Percentiles rank a stretch among this genome's conserved stretches.
Conservation (phyloP, 2,888 invertebrate genomes). For the Tanytarsus gracilentus region DNA sequence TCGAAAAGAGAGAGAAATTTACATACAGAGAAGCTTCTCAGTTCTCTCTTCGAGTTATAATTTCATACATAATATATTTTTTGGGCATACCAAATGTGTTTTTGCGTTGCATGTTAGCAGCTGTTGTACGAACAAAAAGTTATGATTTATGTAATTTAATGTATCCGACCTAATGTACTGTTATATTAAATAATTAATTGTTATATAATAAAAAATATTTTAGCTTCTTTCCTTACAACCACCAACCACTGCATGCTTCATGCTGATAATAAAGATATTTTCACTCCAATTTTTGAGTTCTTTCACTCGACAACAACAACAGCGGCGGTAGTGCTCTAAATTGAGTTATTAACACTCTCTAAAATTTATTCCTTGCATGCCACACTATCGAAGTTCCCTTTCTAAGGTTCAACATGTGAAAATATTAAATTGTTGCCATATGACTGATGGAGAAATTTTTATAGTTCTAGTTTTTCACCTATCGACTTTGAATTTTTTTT, state of each 20-base stretch:
- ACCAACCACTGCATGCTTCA: not conserved
- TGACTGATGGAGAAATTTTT: no score
- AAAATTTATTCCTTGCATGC: no score
- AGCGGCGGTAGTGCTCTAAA: no score
- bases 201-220: slow-evolving; percentile 21
- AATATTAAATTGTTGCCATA: no score
- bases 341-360: no score
- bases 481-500: no score
- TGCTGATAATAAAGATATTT: not conserved
- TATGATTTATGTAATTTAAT: slow-evolving; percentile 29
- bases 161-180: slow-evolving; percentile 27
- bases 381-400: no score
- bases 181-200: slow-evolving; percentile 28
- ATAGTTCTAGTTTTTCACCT: no score
- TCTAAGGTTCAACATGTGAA: no score
- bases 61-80: slow-evolving; percentile 3
- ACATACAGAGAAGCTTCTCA: not conserved
- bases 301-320: no score
- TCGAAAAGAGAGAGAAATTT: not conserved
- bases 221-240: not conserved
- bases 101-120: slow-evolving; percentile 29
- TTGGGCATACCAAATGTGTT: slow-evolving; percentile 18
- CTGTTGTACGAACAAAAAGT: slow-evolving; percentile 26
- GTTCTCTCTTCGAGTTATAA: not conserved
- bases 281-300: no score